Evolutionary conservation across 1,140 invertebrate genomes (phyloP).

Genomic region (Vanessa atalanta): DNA sequence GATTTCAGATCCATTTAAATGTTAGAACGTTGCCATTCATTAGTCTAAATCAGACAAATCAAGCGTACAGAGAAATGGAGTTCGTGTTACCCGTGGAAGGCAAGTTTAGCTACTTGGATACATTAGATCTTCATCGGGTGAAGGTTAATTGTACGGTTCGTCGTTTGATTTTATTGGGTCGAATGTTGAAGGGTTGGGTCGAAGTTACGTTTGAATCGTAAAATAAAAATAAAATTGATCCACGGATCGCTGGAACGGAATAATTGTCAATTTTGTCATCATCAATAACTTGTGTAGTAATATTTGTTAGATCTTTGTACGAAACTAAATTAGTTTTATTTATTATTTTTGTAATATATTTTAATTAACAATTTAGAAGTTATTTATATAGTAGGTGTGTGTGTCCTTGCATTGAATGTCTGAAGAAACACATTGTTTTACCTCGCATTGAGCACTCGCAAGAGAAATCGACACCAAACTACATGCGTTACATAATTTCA

Average conservation of each 20-base stretch:
- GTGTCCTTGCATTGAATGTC: too few relatives aligned
- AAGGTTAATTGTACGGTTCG: conserved; percentile 57
- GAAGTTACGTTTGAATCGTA: conserved; percentile 46
- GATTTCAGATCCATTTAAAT: neutral
- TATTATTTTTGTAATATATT: too few relatives aligned
- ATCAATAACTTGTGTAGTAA: neutral
- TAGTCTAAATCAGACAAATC: neutral
- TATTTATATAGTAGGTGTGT: too few relatives aligned
- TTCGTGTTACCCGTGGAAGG: neutral
- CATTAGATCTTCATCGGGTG: conserved; percentile 40
- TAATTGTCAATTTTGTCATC: conserved; percentile 36
- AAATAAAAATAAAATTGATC: conserved; percentile 47
- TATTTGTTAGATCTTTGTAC: neutral
- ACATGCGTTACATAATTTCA: too few relatives aligned
- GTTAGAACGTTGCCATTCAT: neutral
- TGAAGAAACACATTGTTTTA: too few relatives aligned
- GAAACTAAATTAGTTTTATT: neutral
- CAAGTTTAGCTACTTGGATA: conserved; percentile 15
- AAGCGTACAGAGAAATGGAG: neutral
- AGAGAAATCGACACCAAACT: too few relatives aligned
- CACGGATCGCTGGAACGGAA: conserved; percentile 24
- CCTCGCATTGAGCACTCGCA: too few relatives aligned
- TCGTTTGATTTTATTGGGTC: conserved; percentile 60
- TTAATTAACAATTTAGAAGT: too few relatives aligned
- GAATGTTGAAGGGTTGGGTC: conserved; percentile 46